Base-by-base conservation (phyloP, 2,113 vertebrate species). In the Chloroceryle aenea region DNA sequence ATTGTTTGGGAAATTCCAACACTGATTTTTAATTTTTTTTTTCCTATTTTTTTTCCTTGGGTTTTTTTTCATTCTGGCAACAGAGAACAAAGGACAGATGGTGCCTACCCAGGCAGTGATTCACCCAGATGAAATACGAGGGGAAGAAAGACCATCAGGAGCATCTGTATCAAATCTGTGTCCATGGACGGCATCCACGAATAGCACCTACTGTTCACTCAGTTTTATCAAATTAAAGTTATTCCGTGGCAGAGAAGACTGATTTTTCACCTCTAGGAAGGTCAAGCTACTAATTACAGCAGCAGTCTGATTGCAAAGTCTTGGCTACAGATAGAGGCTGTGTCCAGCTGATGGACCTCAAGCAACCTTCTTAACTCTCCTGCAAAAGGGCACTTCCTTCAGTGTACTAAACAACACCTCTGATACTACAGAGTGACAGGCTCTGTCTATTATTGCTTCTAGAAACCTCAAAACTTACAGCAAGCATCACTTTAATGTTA, bases 21-120 rank as follows among this genome's bases (percentile, higher is more conserved):
- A 22, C 27, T 2, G 1, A 23, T 53, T 55, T 34, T 12, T 61
- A n/a, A n/a, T n/a, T 6, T 25, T 53, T 85, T 73, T 23, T 50
- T 50, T 23, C 25, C 23, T 25, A 50, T 14, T 52, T 52, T 7
- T 27, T 26, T 84, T 81, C 52, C 38, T n/a, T n/a, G n/a, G n/a
- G n/a, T n/a, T n/a, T 78, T 47, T 45, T 13, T 1, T 10, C 15
- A 14, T 94, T 89, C 94, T 97, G 96, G 96, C 96, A 94, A 62
- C 47, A 82, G 80, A 84, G 64, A 87, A 87, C 93, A 95, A 96
- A 91, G 81, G 53, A 94, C 96, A 97, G 95, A 96, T 96, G 96
- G 91, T 95, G 91, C 87, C 69, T 91, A 87, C 43, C 43, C 87
- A 79, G 84, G 66, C 96, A 82, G 19, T 66, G 89, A 91, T 95